Evolutionary conservation across 2,888 invertebrate species (phyloP).

Genomic region (Phyllotreta cruciferae): DNA sequence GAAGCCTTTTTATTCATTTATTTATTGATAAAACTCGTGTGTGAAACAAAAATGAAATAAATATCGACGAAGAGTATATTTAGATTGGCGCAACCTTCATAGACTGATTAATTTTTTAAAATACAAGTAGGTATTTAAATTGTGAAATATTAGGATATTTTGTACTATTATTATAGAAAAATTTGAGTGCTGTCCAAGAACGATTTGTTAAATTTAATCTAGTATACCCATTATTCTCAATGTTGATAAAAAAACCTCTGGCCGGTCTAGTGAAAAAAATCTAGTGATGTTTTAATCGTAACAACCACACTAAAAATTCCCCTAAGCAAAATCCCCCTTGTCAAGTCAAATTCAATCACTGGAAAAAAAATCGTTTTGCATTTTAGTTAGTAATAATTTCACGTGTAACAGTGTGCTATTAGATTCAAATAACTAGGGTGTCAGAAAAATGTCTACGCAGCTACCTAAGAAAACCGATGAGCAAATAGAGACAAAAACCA

Average conservation of each 20-base stretch:
- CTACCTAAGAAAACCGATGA: conserved; percentile 37
- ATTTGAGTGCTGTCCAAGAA: too few species aligned
- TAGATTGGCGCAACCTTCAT: too few species aligned
- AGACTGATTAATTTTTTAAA: too few species aligned
- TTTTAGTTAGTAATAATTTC: conserved; percentile 38
- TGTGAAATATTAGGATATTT: too few species aligned
- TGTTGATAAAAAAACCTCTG: neutral
- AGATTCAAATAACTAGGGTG: conserved; percentile 38
- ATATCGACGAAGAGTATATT: too few species aligned
- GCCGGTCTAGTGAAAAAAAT: conserved; percentile 23
- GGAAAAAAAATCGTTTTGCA: conserved; percentile 32
- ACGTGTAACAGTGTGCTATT: conserved; percentile 40
- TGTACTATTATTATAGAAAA: too few species aligned
- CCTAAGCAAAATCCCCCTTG: conserved; percentile 29
- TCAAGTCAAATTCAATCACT: conserved; percentile 30
- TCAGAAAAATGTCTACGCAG: conserved; percentile 38
- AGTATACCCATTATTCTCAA: neutral
- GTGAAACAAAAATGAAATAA: too few species aligned
- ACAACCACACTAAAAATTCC: conserved; percentile 25
- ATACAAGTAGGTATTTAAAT: too few species aligned
- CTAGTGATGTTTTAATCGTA: conserved; percentile 17
- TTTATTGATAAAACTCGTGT: too few species aligned
- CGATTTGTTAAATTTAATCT: too few species aligned
- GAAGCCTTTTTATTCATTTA: neutral
- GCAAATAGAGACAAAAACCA: conserved; percentile 22